phyloP scores from a whole-genome alignment of 2,113 vertebrate species.

The Caloenas nicobarica region DNA sequence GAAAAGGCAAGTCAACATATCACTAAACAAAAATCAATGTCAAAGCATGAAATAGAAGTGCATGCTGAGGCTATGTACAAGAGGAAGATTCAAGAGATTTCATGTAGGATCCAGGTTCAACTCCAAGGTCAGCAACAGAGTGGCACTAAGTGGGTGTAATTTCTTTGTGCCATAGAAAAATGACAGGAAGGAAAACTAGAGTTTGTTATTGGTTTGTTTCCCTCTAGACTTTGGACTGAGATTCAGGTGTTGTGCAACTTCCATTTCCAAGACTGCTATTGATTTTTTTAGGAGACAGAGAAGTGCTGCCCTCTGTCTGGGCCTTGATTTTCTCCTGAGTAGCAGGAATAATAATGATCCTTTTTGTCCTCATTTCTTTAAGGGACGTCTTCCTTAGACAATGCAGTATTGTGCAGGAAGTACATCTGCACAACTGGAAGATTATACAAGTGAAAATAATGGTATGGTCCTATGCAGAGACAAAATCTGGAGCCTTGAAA shows the following conservation, averaged over 20 bases:
- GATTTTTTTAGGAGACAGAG: neutral
- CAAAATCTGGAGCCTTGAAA: neutral
- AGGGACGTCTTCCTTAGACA: neutral
- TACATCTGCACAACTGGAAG: neutral
- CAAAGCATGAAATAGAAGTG: neutral
- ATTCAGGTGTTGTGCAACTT: neutral
- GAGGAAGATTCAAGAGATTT: neutral
- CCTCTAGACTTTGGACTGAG: neutral
- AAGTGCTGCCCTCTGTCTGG: neutral
- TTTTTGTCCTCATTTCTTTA: neutral
- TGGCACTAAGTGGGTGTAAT: neutral
- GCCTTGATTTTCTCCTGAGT: neutral
- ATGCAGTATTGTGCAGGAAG: neutral
- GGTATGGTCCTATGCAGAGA: neutral
- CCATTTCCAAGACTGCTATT: neutral
- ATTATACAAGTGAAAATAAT: neutral
- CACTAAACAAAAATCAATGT: neutral
- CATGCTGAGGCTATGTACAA: neutral
- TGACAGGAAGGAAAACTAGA: neutral
- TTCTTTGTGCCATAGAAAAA: slow-evolving; percentile 19
- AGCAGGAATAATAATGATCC: neutral
- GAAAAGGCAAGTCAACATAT: neutral
- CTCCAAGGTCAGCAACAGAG: neutral
- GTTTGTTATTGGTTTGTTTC: slow-evolving; percentile 8
- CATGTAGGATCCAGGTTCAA: neutral